Percentiles rank a stretch among this genome's conserved stretches.
Conservation (phyloP, 2,113 vertebrate genomes). For the Synodontis membranacea region DNA sequence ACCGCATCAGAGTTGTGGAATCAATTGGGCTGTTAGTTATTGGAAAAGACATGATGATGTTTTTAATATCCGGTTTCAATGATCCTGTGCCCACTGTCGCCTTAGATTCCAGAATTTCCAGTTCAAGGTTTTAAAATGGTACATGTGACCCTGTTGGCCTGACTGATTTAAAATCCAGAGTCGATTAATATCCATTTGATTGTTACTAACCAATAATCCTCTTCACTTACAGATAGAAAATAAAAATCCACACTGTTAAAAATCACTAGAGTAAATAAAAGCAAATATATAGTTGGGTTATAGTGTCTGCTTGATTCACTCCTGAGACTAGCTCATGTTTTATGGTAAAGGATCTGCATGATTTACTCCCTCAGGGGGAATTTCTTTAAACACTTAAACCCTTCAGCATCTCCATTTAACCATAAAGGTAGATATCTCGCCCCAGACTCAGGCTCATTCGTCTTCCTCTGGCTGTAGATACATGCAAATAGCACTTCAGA, state of each 20-base stretch:
- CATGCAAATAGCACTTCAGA: not conserved
- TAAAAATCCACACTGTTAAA: not conserved
- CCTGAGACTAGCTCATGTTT: not conserved
- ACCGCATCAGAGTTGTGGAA: no score
- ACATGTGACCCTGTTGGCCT: not conserved
- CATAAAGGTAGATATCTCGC: not conserved
- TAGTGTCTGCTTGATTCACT: not conserved
- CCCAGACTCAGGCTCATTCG: not conserved
- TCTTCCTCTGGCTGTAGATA: constrained; percentile 5
- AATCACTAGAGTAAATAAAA: not conserved
- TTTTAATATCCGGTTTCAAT: not conserved
- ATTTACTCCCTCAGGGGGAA: not conserved
- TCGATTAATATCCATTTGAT: not conserved
- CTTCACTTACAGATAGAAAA: not conserved
- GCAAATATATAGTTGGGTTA: not conserved
- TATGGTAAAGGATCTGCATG: constrained; percentile 1
- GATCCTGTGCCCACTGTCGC: not conserved
- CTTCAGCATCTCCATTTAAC: constrained; percentile 26
- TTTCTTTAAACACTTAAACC: constrained; percentile 33
- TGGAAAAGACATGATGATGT: not conserved
- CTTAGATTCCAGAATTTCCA: not conserved
- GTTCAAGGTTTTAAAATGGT: not conserved
- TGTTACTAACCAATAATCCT: not conserved
- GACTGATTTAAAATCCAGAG: not conserved
- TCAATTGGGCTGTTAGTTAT: not conserved